Evolutionary conservation across 1,140 invertebrate genomes (phyloP).

Genomic region (Drosophila grimshawi): DNA sequence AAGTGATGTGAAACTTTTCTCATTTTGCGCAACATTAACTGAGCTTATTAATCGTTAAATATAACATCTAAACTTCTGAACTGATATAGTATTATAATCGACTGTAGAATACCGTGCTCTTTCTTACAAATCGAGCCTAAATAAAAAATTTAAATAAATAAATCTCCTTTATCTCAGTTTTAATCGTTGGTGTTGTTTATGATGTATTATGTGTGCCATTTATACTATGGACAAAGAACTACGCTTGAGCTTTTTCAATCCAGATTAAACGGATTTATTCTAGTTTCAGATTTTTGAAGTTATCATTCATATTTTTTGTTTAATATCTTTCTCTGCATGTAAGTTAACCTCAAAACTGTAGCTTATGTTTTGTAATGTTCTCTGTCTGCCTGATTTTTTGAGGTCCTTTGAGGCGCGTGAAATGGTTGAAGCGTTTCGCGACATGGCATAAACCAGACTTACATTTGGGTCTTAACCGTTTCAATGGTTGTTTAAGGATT

Average conservation of each 20-base stretch:
- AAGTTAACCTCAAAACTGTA: neutral
- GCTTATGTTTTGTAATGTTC: neutral
- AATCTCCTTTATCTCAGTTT: too few relatives aligned
- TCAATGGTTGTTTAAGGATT: conserved; percentile 49
- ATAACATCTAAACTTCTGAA: neutral
- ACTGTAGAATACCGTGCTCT: neutral
- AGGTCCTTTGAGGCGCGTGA: conserved; percentile 34
- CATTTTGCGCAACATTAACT: conserved; percentile 78
- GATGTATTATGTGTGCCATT: too few relatives aligned
- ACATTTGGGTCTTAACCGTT: conserved; percentile 17
- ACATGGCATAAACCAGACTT: conserved; percentile 47
- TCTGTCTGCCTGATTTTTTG: neutral
- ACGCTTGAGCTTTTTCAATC: too few relatives aligned
- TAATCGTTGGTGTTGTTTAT: neutral
- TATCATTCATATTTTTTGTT: neutral
- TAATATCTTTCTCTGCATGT: neutral
- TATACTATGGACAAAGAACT: too few relatives aligned
- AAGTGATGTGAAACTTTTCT: conserved; percentile 65
- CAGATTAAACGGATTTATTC: neutral
- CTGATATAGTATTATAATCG: neutral
- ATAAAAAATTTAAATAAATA: too few relatives aligned
- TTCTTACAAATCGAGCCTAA: too few relatives aligned
- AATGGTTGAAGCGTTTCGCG: conserved; percentile 59
- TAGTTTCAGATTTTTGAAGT: neutral
- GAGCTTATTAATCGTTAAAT: conserved; percentile 71